These are phyloP conservation scores for Matsumyia berberina DNA, from an alignment of 2,888 invertebrate genomes.

Conservation along the genomic window DNA sequence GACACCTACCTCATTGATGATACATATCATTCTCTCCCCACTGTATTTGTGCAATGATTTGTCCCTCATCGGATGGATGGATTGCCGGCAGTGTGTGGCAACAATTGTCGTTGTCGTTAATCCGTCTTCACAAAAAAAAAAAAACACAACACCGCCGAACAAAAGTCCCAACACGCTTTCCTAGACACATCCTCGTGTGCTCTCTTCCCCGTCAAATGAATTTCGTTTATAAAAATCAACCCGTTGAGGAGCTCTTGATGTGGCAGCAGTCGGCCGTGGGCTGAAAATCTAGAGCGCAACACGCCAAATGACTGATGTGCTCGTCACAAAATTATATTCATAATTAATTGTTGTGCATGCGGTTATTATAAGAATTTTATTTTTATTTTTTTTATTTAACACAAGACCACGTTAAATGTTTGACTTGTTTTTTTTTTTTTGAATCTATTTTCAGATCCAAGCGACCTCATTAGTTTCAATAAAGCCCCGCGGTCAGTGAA, in stretches of 20 bases:
- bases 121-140: conserved; percentile 28
- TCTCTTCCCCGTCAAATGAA: conserved; percentile 36
- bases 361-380: conserved; percentile 34
- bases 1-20: too few relatives aligned
- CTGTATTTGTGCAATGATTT: conserved; percentile 1
- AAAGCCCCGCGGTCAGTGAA: conserved; percentile 47
- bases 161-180: not conserved
- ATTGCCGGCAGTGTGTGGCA: conserved; percentile 44
- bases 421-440: conserved; percentile 42
- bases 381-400: conserved; percentile 8
- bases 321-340: conserved; percentile 65
- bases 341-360: conserved; percentile 63
- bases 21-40: not conserved
- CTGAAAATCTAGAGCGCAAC: conserved; percentile 54
- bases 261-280: conserved; percentile 38
- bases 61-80: conserved; percentile 36
- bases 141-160: not conserved
- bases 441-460: conserved; percentile 60
- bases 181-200: too few relatives aligned
- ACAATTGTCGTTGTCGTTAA: conserved; percentile 60
- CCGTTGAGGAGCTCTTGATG: conserved; percentile 10
- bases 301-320: conserved; percentile 61
- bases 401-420: conserved; percentile 11
- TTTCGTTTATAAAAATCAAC: conserved; percentile 28
- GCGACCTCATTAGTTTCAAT: conserved; percentile 41